These are phyloP conservation scores for Blastomussa wellsi DNA, from an alignment of 92 coral and sea anemone genomes.

Conservation along the genomic window DNA sequence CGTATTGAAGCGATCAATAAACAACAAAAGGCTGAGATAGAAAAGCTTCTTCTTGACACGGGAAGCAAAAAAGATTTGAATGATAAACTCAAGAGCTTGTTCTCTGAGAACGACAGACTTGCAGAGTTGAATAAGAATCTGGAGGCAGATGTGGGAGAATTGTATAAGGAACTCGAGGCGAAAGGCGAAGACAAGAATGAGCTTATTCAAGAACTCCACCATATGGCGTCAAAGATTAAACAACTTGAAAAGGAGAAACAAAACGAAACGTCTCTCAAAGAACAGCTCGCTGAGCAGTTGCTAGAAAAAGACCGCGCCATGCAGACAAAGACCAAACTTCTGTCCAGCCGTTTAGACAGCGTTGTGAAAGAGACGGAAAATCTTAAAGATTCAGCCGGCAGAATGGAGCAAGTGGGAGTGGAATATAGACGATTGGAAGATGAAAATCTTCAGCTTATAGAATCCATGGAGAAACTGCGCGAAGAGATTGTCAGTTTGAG, in stretches of 20 bases:
- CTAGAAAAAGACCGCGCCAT: conserved; percentile 60
- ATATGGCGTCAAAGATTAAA: conserved; percentile 39
- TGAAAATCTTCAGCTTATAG: conserved; percentile 59
- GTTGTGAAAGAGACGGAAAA: conserved; percentile 42
- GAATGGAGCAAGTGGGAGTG: conserved; percentile 54
- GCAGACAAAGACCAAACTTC: conserved; percentile 40
- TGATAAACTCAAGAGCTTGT: conserved; percentile 56
- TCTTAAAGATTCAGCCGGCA: conserved; percentile 24
- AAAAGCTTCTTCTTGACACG: conserved; percentile 46
- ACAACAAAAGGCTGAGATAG: conserved; percentile 54
- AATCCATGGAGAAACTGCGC: conserved; percentile 62
- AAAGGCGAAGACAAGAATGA: conserved; percentile 53
- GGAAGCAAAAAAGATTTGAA: conserved; percentile 43
- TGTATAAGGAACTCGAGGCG: conserved; percentile 54
- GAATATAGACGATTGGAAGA: conserved; percentile 54
- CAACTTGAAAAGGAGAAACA: conserved; percentile 49
- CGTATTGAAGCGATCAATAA: conserved; percentile 56
- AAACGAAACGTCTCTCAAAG: conserved; percentile 47
- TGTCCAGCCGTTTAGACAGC: conserved; percentile 45
- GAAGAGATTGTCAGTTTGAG: conserved; percentile 69
- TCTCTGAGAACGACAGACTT: conserved; percentile 60
- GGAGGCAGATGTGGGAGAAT: conserved; percentile 40
- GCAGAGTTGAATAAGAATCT: conserved; percentile 58
- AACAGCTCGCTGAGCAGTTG: conserved; percentile 50
- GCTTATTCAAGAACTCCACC: conserved; percentile 30